These are phyloP conservation scores for Arge pagana DNA, from an alignment of 2,888 invertebrate genomes.

Conservation along the genomic window DNA sequence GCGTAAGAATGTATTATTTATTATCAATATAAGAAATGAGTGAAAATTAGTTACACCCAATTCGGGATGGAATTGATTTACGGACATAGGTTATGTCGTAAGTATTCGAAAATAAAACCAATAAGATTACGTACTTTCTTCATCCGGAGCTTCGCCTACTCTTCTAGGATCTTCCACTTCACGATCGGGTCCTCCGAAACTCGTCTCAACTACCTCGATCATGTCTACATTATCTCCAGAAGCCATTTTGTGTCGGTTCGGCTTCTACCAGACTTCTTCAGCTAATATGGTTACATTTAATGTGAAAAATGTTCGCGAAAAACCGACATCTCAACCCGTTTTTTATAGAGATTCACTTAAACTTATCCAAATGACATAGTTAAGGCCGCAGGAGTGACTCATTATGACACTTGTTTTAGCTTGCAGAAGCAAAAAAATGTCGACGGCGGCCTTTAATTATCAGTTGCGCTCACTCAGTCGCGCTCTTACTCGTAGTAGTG, in stretches of 20 bases:
- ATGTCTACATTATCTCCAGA: constrained; percentile 80
- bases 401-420: constrained; percentile 13
- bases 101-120: constrained; percentile 9
- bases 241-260: constrained; percentile 68
- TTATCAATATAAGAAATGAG: constrained; percentile 1
- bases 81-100: constrained; percentile 25
- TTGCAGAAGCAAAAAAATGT: background rate
- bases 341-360: constrained; percentile 1
- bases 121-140: constrained; percentile 66
- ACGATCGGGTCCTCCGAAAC: constrained; percentile 49
- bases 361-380: background rate
- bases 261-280: background rate
- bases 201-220: constrained; percentile 76
- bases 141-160: constrained; percentile 63
- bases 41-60: background rate
- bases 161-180: constrained; percentile 63
- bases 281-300: too few relatives aligned
- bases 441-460: background rate
- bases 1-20: constrained; percentile 11
- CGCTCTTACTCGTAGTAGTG: background rate
- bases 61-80: background rate
- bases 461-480: background rate
- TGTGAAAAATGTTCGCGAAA: too few relatives aligned
- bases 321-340: constrained; percentile 5
- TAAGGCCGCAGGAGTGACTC: background rate